These are phyloP conservation scores for Chlorocebus sabaeus DNA, from an alignment of 2,113 vertebrate genomes.

Conservation along the genomic window DNA sequence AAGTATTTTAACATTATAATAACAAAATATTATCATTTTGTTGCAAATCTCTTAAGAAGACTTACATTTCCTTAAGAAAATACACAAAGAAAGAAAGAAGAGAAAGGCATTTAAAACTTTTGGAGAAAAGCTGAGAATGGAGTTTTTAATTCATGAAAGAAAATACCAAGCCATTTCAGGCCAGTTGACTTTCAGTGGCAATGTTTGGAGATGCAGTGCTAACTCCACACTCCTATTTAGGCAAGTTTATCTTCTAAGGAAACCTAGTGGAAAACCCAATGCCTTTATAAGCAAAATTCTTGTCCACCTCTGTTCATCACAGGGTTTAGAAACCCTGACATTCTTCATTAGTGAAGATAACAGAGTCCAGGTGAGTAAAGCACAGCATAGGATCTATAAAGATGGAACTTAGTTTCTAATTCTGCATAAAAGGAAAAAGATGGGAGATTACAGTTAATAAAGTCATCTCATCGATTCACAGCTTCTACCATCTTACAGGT, in stretches of 20 bases:
- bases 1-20: slow-evolving; percentile 17
- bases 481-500: neutral
- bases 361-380: neutral
- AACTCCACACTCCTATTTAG: neutral
- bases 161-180: neutral
- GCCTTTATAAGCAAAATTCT: neutral
- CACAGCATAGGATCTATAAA: neutral
- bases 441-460: neutral
- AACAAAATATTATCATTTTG: neutral
- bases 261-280: neutral
- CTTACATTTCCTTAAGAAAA: neutral
- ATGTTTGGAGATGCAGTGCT: neutral
- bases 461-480: neutral
- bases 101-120: neutral
- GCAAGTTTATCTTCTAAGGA: neutral
- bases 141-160: neutral
- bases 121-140: neutral
- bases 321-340: neutral
- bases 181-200: neutral
- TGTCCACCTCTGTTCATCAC: neutral
- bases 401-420: neutral
- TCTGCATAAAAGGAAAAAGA: neutral
- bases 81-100: neutral
- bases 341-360: neutral
- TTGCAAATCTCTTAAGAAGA: neutral